Conservation (phyloP, 1,140 invertebrate species). For the Drosophila lacertosa region DNA sequence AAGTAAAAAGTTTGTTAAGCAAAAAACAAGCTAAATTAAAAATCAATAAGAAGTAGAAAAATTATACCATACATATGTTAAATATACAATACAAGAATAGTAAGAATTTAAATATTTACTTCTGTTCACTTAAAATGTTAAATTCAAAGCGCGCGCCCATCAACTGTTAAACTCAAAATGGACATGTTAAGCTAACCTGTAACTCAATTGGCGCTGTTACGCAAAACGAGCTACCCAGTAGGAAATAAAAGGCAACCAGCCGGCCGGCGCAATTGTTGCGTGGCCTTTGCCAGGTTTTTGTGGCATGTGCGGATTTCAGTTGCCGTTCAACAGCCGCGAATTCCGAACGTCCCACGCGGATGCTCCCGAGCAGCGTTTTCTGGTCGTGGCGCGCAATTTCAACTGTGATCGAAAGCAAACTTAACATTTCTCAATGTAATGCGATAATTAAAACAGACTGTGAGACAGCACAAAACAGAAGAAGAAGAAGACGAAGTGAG, state of each 20-base stretch:
- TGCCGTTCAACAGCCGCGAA: slow-evolving; percentile 69
- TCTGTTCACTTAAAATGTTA: too few relatives aligned
- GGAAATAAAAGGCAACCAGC: slow-evolving; percentile 16
- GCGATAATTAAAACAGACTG: too few relatives aligned
- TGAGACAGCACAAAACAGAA: too few relatives aligned
- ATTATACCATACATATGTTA: too few relatives aligned
- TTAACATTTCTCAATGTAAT: too few relatives aligned
- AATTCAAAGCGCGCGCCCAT: slow-evolving; percentile 2
- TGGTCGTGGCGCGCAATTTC: slow-evolving; percentile 24
- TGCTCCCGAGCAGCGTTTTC: slow-evolving; percentile 1
- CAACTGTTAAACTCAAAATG: slow-evolving; percentile 18
- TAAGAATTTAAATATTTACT: too few relatives aligned
- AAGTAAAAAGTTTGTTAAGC: not conserved
- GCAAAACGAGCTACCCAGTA: slow-evolving; percentile 15
- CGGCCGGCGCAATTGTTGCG: slow-evolving; percentile 65
- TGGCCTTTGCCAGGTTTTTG: slow-evolving; percentile 44
- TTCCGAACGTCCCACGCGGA: slow-evolving; percentile 58
- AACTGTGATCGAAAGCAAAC: not conserved
- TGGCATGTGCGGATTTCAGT: slow-evolving; percentile 69
- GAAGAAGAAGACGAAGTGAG: too few relatives aligned
- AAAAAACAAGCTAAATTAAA: too few relatives aligned
- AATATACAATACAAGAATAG: too few relatives aligned
- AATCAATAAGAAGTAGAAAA: too few relatives aligned
- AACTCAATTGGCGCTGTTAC: slow-evolving; percentile 23
- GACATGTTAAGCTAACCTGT: slow-evolving; percentile 22